These are phyloP conservation scores for Brachionus paranguensis DNA, from an alignment of 1,140 invertebrate genomes.

Conservation along the genomic window DNA sequence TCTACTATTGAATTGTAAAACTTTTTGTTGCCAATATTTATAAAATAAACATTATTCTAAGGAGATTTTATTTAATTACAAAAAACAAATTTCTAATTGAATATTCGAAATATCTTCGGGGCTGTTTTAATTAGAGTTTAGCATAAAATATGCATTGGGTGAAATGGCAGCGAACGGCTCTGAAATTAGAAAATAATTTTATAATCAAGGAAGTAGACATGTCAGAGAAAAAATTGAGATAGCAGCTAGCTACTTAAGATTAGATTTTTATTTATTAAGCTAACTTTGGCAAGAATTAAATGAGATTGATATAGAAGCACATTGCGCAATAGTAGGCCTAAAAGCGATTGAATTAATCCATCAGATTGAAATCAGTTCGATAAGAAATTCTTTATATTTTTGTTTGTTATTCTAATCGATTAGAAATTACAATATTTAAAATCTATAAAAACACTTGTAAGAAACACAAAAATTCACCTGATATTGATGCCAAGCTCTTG, in stretches of 20 bases:
- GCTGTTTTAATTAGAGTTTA: conserved; percentile 14
- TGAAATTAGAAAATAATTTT: not conserved
- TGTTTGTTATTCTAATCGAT: not conserved
- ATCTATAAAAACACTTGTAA: not conserved
- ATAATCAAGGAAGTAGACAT: not conserved
- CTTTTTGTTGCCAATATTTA: not conserved
- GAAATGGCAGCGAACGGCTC: not conserved
- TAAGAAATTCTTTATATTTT: not conserved
- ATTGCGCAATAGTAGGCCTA: not conserved
- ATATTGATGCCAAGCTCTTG: not conserved
- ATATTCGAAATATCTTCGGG: conserved; percentile 6
- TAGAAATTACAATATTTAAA: conserved; percentile 20
- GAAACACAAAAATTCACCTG: not conserved
- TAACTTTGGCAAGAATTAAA: not conserved
- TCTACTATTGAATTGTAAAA: not conserved
- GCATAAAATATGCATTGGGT: conserved; percentile 8
- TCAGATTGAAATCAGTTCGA: conserved; percentile 14
- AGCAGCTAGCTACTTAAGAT: not conserved
- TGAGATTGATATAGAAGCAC: not conserved
- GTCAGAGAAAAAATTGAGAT: not conserved
- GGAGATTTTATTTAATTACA: conserved; percentile 1
- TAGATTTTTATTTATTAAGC: not conserved
- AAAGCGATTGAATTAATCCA: conserved; percentile 26
- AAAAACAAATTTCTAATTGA: not conserved
- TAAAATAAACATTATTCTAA: conserved; percentile 1